Percentiles rank a stretch among this genome's conserved stretches.
These are phyloP conservation scores for Poeciliopsis infans DNA, from an alignment of 2,797 vertebrate genomes.

Conservation along the genomic window DNA sequence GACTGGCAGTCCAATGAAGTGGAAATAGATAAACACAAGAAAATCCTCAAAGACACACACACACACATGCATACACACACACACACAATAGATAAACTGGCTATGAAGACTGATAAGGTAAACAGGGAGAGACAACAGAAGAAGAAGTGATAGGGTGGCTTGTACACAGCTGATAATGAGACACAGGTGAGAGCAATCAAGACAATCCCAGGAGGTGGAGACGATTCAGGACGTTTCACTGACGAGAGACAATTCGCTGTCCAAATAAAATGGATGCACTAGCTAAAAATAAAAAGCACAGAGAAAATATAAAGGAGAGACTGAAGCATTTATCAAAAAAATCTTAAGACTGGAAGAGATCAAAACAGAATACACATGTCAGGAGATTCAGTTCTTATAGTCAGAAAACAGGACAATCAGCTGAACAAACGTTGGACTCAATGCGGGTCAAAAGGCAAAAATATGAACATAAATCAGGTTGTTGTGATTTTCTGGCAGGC, in stretches of 20 bases:
- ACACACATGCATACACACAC: neutral
- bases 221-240: neutral
- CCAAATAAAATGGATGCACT: neutral
- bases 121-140: neutral
- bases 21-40: conserved; percentile 6
- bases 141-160: neutral
- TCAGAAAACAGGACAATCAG: neutral
- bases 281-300: neutral
- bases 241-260: neutral
- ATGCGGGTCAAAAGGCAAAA: neutral
- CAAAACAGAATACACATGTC: neutral
- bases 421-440: neutral
- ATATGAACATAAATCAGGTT: neutral
- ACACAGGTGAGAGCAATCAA: conserved; percentile 4
- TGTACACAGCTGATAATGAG: conserved; percentile 5
- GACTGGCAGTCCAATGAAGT: conserved; percentile 6
- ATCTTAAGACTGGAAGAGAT: neutral
- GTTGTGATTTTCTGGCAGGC: neutral
- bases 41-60: neutral
- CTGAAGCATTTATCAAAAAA: neutral
- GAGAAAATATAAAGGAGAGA: neutral
- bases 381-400: neutral
- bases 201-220: neutral
- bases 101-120: neutral
- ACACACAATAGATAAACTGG: neutral